A percentile compares a stretch with the other conserved stretches of the same genome.
Evolutionary conservation across 2,888 invertebrate genomes (phyloP).

Genomic region (Dynastes maya): DNA sequence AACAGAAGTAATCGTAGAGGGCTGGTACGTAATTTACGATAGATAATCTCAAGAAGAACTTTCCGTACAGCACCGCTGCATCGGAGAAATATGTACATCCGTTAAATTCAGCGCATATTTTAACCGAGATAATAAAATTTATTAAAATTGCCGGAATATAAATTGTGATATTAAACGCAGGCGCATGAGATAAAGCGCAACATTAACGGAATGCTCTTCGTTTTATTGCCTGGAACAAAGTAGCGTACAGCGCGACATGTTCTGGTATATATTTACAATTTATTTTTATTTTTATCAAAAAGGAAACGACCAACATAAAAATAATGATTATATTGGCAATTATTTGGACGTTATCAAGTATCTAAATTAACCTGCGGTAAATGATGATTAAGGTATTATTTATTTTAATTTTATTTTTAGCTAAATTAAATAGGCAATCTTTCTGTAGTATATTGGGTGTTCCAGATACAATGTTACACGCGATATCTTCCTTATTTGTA

Average conservation of each 20-base stretch:
- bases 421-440: too few relatives aligned
- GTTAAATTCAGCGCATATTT: constrained; percentile 25
- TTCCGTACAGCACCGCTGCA: neutral
- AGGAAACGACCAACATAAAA: too few relatives aligned
- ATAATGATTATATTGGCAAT: too few relatives aligned
- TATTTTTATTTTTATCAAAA: neutral
- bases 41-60: constrained; percentile 2
- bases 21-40: neutral
- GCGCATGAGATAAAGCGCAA: constrained; percentile 13
- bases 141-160: constrained; percentile 21
- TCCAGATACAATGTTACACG: too few relatives aligned
- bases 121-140: constrained; percentile 19
- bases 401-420: too few relatives aligned
- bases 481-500: too few relatives aligned
- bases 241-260: neutral
- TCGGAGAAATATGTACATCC: neutral
- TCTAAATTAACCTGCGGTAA: too few relatives aligned
- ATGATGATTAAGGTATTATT: too few relatives aligned
- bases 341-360: too few relatives aligned
- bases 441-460: too few relatives aligned
- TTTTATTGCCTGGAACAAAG: neutral
- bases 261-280: neutral
- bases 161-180: constrained; percentile 18
- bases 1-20: neutral
- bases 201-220: neutral